These are phyloP conservation scores for Hemaris fuciformis DNA, from an alignment of 2,888 invertebrate genomes.

Conservation along the genomic window DNA sequence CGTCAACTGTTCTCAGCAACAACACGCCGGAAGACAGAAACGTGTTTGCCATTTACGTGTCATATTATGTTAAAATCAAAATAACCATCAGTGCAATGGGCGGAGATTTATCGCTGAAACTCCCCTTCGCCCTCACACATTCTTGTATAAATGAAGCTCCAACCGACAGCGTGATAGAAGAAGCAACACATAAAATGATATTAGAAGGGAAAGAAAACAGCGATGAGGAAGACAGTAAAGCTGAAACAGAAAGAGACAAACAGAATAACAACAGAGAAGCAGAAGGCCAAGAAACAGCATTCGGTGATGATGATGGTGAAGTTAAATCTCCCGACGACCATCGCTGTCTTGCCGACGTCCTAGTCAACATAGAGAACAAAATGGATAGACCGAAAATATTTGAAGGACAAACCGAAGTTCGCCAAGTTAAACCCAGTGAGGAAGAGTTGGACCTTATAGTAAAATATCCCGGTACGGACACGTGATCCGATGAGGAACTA, in stretches of 20 bases:
- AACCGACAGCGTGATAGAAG: conserved; percentile 76
- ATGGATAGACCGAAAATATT: conserved; percentile 66
- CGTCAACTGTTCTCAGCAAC: conserved; percentile 81
- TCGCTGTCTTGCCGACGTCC: conserved; percentile 65
- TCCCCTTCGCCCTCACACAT: conserved; percentile 91
- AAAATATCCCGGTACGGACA: conserved; percentile 73
- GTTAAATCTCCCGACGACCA: conserved; percentile 61
- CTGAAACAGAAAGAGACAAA: conserved; percentile 59
- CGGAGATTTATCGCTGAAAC: conserved; percentile 88
- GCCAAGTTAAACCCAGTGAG: conserved; percentile 58
- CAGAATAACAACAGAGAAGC: conserved; percentile 60
- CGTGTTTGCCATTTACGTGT: conserved; percentile 94
- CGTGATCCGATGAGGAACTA: conserved; percentile 75
- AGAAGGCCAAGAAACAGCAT: conserved; percentile 45
- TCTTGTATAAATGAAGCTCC: conserved; percentile 84
- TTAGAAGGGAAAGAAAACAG: conserved; percentile 73
- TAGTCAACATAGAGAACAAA: conserved; percentile 74
- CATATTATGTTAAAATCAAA: conserved; percentile 95
- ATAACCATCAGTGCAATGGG: conserved; percentile 90
- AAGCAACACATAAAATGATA: conserved; percentile 72
- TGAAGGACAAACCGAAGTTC: conserved; percentile 60
- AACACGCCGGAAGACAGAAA: conserved; percentile 88
- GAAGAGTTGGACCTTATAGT: conserved; percentile 76
- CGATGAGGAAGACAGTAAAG: conserved; percentile 68
- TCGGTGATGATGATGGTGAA: conserved; percentile 51